phyloP scores from a whole-genome alignment of 2,888 invertebrate species.

The Blastobasis lacticolella region DNA sequence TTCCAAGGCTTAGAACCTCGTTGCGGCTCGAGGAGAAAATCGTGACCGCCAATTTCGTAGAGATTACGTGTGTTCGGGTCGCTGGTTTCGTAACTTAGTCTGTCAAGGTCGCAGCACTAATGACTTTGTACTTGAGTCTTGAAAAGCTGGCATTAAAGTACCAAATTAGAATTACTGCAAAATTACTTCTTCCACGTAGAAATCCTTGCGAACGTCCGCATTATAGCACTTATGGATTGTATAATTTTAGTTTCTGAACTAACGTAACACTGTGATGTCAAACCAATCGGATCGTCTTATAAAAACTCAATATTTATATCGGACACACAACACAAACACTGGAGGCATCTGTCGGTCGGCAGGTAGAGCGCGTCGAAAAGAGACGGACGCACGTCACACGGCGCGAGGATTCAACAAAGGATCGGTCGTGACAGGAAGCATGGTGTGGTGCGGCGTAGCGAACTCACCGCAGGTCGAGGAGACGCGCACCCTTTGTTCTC shows the following conservation, averaged over 20 bases:
- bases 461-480: slow-evolving; percentile 73
- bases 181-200: slow-evolving; percentile 17
- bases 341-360: slow-evolving; percentile 37
- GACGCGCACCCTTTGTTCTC: slow-evolving; percentile 68
- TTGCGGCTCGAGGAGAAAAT: slow-evolving; percentile 37
- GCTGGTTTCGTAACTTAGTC: slow-evolving; percentile 51
- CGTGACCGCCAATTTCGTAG: slow-evolving; percentile 50
- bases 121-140: slow-evolving; percentile 45
- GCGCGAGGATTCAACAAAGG: slow-evolving; percentile 63
- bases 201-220: slow-evolving; percentile 18
- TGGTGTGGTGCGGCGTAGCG: slow-evolving; percentile 41
- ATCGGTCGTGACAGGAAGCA: slow-evolving; percentile 56
- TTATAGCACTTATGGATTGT: slow-evolving; percentile 23
- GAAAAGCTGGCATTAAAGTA: slow-evolving; percentile 36
- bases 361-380: slow-evolving; percentile 56
- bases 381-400: slow-evolving; percentile 58
- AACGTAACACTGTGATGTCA: slow-evolving; percentile 4
- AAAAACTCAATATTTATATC: slow-evolving; percentile 16
- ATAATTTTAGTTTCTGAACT: background rate
- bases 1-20: slow-evolving; percentile 19
- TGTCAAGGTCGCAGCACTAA: slow-evolving; percentile 58
- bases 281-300: slow-evolving; percentile 9
- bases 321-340: slow-evolving; percentile 37
- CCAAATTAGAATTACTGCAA: slow-evolving; percentile 24
- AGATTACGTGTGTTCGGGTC: slow-evolving; percentile 50